Evolutionary conservation across 2,113 vertebrate species (phyloP).

Genomic region (Dendrocopos noguchii): DNA sequence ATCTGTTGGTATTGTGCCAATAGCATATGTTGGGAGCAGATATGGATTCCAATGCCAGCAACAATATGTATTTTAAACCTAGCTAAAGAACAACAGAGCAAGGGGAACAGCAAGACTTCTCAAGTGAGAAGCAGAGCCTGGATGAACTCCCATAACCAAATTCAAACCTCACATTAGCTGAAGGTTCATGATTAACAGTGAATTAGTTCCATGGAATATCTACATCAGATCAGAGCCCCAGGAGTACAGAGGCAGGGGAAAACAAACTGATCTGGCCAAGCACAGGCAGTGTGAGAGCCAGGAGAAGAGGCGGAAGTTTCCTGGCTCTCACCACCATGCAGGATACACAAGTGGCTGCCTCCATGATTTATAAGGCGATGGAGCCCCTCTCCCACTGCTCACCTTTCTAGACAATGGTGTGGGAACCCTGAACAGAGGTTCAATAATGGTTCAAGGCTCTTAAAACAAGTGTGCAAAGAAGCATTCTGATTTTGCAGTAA

Average conservation of each 20-base stretch:
- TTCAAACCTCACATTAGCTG: background rate
- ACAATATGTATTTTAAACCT: conserved; percentile 57
- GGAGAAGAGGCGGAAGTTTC: background rate
- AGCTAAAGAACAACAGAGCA: conserved; percentile 16
- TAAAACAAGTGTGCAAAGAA: background rate
- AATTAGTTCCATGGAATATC: background rate
- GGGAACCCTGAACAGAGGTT: background rate
- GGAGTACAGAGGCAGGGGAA: background rate
- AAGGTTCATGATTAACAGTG: rapidly evolving
- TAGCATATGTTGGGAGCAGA: conserved; percentile 65
- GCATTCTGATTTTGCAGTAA: background rate
- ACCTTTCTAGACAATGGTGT: background rate
- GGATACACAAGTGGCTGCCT: background rate
- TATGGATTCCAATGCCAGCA: conserved; percentile 28
- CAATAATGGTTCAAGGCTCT: background rate
- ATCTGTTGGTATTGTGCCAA: conserved; percentile 68
- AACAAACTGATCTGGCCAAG: rapidly evolving
- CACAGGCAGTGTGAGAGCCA: background rate
- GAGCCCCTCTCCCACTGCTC: rapidly evolving
- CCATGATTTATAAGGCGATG: rapidly evolving
- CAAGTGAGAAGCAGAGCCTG: background rate
- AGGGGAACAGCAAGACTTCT: background rate
- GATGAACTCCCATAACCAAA: background rate
- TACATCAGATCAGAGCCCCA: background rate
- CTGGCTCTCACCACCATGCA: background rate